Conservation (phyloP, 2,888 invertebrate genomes). For the Drosophila picticornis region DNA sequence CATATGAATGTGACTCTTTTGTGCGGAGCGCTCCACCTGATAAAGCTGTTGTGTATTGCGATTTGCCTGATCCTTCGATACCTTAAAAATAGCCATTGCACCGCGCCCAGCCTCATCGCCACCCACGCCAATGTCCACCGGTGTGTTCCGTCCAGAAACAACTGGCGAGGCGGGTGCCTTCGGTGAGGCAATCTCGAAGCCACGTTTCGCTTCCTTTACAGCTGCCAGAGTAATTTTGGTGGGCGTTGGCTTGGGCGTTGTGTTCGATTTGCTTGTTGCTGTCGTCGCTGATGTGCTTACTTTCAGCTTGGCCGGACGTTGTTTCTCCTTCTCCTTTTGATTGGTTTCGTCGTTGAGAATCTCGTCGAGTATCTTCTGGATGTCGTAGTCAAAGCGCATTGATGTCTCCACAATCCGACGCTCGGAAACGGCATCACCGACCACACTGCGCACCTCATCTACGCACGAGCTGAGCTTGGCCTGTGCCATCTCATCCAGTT, state of each 20-base stretch:
- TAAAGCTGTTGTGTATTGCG: slow-evolving; percentile 87
- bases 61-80: slow-evolving; percentile 85
- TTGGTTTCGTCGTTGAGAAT: slow-evolving; percentile 87
- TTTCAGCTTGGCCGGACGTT: slow-evolving; percentile 39
- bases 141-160: slow-evolving; percentile 87
- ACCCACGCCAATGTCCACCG: slow-evolving; percentile 75
- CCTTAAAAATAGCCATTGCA: slow-evolving; percentile 66
- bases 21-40: slow-evolving; percentile 90
- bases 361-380: slow-evolving; percentile 90
- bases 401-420: slow-evolving; percentile 90
- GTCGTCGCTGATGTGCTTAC: slow-evolving; percentile 4
- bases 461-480: slow-evolving; percentile 93
- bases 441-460: slow-evolving; percentile 91
- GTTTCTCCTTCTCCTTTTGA: slow-evolving; percentile 46
- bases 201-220: slow-evolving; percentile 76
- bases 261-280: slow-evolving; percentile 10
- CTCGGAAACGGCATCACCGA: slow-evolving; percentile 92
- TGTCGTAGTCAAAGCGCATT: slow-evolving; percentile 90
- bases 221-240: slow-evolving; percentile 67
- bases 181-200: slow-evolving; percentile 86
- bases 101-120: slow-evolving; percentile 65
- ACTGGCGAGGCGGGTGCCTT: slow-evolving; percentile 90
- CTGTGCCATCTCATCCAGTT: slow-evolving; percentile 89
- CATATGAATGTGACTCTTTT: slow-evolving; percentile 95
- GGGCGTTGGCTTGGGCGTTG: slow-evolving; percentile 29